These are phyloP conservation scores for Andrena flavipes DNA, from an alignment of 2,888 invertebrate genomes.

Conservation along the genomic window DNA sequence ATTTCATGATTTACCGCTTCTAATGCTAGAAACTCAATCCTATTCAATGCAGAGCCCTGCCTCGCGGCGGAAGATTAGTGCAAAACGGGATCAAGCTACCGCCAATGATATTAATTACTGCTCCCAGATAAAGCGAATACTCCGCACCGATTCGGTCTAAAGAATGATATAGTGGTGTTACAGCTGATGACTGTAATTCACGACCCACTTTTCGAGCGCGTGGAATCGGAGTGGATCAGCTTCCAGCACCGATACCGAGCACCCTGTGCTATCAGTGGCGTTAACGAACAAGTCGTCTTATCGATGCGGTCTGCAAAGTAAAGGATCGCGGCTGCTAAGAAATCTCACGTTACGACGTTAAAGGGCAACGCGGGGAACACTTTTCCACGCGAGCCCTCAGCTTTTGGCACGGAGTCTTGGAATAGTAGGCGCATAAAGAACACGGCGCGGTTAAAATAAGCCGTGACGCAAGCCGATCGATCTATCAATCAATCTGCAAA, in stretches of 20 bases:
- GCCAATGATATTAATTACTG: conserved; percentile 50
- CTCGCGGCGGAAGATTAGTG: neutral
- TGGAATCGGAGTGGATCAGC: conserved; percentile 54
- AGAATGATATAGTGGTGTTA: conserved; percentile 58
- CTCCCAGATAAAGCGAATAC: conserved; percentile 39
- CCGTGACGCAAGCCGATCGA: conserved; percentile 68
- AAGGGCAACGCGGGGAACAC: neutral
- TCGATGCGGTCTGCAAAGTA: conserved; percentile 3
- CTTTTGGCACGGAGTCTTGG: conserved; percentile 55
- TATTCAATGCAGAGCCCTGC: neutral
- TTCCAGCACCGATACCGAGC: conserved; percentile 2
- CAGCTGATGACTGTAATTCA: conserved; percentile 66
- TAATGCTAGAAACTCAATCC: neutral
- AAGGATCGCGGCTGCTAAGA: neutral
- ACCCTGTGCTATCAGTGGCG: neutral
- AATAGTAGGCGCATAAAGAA: conserved; percentile 57
- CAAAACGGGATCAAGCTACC: conserved; percentile 5
- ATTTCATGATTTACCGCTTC: neutral
- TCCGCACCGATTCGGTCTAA: conserved; percentile 39
- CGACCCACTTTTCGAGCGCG: conserved; percentile 58
- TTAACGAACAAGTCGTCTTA: conserved; percentile 21
- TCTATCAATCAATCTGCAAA: conserved; percentile 66
- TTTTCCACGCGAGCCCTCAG: conserved; percentile 38
- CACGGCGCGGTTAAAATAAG: conserved; percentile 61
- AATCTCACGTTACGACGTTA: neutral